A percentile compares a stretch with the other conserved stretches of the same genome.
Evolutionary conservation across 2,797 vertebrate species (phyloP).

Genomic region (Arctocebus calabarensis): DNA sequence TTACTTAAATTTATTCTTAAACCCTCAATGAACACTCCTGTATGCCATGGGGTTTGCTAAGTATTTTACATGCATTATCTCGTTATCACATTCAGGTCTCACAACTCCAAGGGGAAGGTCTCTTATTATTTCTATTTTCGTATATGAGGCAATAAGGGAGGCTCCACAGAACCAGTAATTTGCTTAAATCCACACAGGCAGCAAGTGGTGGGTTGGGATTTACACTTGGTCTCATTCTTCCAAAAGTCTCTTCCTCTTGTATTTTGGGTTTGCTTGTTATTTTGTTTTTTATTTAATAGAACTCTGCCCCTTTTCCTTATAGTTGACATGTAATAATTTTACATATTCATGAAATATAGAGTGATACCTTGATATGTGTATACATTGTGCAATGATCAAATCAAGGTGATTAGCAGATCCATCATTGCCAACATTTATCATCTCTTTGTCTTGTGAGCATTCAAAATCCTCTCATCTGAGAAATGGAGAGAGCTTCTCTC

Average conservation of each 20-base stretch:
- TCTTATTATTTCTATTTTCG: conserved; percentile 59
- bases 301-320: background rate
- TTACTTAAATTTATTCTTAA: conserved; percentile 2
- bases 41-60: background rate
- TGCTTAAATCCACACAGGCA: background rate
- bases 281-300: background rate
- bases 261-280: background rate
- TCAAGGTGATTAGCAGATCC: background rate
- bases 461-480: background rate
- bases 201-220: background rate
- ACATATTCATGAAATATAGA: background rate
- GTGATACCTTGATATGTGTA: background rate
- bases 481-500: no score
- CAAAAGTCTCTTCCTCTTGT: background rate
- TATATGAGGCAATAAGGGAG: conserved; percentile 40
- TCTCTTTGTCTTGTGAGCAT: background rate
- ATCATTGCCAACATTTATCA: background rate
- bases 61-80: background rate
- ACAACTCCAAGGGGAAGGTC: conserved; percentile 17
- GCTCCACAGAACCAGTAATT: background rate
- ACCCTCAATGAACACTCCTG: background rate
- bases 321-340: background rate
- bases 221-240: background rate
- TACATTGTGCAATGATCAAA: background rate
- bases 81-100: conserved; percentile 49